Base-by-base conservation (phyloP, 2,113 vertebrate genomes). In the Mugil cephalus region DNA sequence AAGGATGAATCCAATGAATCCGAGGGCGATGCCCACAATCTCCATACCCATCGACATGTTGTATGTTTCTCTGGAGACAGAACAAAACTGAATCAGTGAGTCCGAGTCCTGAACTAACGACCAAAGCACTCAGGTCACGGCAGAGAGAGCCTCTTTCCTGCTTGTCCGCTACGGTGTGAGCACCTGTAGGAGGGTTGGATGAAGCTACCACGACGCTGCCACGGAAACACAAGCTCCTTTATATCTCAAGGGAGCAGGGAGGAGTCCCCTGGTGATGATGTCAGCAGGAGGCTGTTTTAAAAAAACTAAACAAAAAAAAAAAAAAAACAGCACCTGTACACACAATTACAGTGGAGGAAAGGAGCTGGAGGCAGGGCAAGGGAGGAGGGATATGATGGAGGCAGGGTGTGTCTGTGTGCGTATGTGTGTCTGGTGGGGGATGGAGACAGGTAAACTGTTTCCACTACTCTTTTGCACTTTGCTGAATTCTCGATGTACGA, bases 1-100 rank as follows among this genome's bases (percentile, higher is more conserved):
- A 8, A 92, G 58, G 35, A 94, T 77, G 63, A 94, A 94, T 17
- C 94, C 94, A 4, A 95, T 0, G 18, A 87, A n/a, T 18, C 94
- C 91, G 8, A 95, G 77, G 76, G 86, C 79, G 17, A 95, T 94
- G 74, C 94, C 94, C 78, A 92, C 87, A 0, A 95, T 89, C 87
- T 95, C 94, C 91, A 94, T 39, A 18, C 94, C 94, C 88, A 94
- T 94, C 19, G 94, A 94, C 93, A 94, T 94, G 56, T 8, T 84
- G 58, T 24, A 50, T 77, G 8, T 64, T 54, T 36, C n/a, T 61
- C 1, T 60, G 64, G 35, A 17, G 24, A 35, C 15, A 59, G 12
- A 64, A 15, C 6, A 0, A 43, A 63, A 48, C 18, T 30, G 7
- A 18, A 74, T 38, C 1, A 4, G 24, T 0, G 1, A 76, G 46